Evolutionary conservation across 2,888 invertebrate genomes (phyloP).

Genomic region (Thyatira batis): DNA sequence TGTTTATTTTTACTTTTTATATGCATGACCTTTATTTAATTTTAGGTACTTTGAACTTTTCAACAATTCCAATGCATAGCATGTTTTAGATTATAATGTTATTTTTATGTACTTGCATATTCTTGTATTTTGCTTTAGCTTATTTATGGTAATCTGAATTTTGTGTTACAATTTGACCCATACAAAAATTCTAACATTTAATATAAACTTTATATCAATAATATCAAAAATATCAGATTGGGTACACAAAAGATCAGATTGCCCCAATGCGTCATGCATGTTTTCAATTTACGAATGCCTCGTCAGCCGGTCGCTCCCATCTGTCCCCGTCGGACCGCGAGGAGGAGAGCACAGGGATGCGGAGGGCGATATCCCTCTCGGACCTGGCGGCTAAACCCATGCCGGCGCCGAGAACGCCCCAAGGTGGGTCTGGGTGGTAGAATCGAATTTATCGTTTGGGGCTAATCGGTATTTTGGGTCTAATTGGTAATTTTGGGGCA

Average conservation of each 20-base stretch:
- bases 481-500: not conserved
- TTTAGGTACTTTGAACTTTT: conserved; percentile 16
- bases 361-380: conserved; percentile 91
- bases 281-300: conserved; percentile 14
- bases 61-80: not conserved
- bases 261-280: conserved; percentile 26
- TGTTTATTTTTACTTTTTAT: conserved; percentile 21
- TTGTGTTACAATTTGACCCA: not conserved
- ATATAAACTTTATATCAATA: not conserved
- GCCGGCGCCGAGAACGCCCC: conserved; percentile 84
- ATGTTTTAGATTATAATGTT: not conserved
- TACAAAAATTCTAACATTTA: not conserved
- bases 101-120: not conserved
- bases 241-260: conserved; percentile 18
- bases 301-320: conserved; percentile 59
- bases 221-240: not conserved
- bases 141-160: not conserved
- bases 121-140: not conserved
- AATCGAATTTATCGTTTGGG: not conserved
- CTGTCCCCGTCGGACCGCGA: conserved; percentile 63
- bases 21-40: conserved; percentile 22
- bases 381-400: conserved; percentile 86
- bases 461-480: not conserved
- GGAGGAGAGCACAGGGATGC: conserved; percentile 83
- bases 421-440: conserved; percentile 69